Conservation (phyloP, 1,140 invertebrate species). For the Penaeus japonicus region DNA sequence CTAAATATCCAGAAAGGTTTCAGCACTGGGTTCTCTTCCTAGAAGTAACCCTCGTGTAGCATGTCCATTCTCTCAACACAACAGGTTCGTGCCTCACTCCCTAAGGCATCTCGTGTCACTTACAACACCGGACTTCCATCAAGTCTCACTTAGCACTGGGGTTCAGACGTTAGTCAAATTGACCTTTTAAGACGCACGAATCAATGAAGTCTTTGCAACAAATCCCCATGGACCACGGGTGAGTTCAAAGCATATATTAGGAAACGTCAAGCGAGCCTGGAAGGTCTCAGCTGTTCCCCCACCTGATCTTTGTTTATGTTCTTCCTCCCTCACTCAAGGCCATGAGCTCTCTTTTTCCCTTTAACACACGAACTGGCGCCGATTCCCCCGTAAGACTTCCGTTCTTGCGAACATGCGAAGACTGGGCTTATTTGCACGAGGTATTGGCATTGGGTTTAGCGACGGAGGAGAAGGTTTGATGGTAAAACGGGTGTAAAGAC, state of each 20-base stretch:
- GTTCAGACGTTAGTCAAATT: background rate
- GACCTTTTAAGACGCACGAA: background rate
- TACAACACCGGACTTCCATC: too few species aligned
- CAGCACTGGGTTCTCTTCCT: too few species aligned
- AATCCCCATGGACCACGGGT: background rate
- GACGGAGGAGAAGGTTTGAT: background rate
- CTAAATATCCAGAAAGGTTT: background rate
- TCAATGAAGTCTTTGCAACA: background rate
- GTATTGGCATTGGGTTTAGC: background rate
- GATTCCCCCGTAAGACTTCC: background rate
- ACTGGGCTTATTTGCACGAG: background rate
- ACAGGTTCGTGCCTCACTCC: too few species aligned
- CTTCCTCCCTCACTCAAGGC: conserved; percentile 3
- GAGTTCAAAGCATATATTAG: background rate
- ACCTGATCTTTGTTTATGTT: conserved; percentile 53
- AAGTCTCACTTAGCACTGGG: too few species aligned
- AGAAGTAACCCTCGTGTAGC: too few species aligned
- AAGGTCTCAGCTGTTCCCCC: conserved; percentile 29
- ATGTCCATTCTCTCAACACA: too few species aligned
- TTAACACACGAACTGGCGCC: background rate
- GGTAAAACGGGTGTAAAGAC: background rate
- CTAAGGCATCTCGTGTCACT: too few species aligned
- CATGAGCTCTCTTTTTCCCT: background rate
- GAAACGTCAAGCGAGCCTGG: conserved; percentile 21
- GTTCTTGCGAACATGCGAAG: background rate